Conservation (phyloP, 2,888 invertebrate species). For the Hirudinaria manillensis region DNA sequence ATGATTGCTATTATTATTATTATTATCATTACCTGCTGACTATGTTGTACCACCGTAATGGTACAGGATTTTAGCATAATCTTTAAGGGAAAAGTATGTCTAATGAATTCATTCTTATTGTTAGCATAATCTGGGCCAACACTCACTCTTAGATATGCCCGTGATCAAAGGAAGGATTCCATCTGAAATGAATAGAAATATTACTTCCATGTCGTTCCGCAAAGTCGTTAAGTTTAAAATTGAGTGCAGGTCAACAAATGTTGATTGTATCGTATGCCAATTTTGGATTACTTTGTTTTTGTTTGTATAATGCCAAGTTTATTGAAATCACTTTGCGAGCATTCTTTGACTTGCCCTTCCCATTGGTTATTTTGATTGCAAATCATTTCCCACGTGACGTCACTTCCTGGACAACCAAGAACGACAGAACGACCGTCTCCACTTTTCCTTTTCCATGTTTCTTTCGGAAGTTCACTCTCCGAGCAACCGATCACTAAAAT, state of each 20-base stretch:
- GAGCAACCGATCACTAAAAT: constrained; percentile 33
- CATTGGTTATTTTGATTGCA: constrained; percentile 34
- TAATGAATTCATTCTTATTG: neutral
- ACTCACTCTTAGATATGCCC: too few species aligned
- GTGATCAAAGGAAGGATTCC: too few species aligned
- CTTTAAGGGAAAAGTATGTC: too few species aligned
- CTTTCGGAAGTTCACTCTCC: constrained; percentile 29
- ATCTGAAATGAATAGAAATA: too few species aligned
- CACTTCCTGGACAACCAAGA: constrained; percentile 33
- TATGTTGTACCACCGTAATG: neutral
- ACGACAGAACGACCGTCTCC: constrained; percentile 32
- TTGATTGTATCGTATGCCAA: too few species aligned
- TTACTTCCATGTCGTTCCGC: too few species aligned
- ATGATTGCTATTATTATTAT: constrained; percentile 10
- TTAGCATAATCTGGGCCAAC: neutral
- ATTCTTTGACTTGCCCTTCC: constrained; percentile 35
- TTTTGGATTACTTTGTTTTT: neutral
- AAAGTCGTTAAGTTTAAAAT: too few species aligned
- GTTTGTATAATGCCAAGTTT: too few species aligned
- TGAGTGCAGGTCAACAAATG: too few species aligned
- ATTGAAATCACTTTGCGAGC: constrained; percentile 17
- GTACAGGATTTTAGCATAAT: too few species aligned
- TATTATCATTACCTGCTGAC: constrained; percentile 9
- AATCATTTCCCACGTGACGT: constrained; percentile 34
- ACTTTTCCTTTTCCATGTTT: constrained; percentile 23